Evolutionary conservation across 2,113 vertebrate species (phyloP).

Genomic region (Edolisoma coerulescens): DNA sequence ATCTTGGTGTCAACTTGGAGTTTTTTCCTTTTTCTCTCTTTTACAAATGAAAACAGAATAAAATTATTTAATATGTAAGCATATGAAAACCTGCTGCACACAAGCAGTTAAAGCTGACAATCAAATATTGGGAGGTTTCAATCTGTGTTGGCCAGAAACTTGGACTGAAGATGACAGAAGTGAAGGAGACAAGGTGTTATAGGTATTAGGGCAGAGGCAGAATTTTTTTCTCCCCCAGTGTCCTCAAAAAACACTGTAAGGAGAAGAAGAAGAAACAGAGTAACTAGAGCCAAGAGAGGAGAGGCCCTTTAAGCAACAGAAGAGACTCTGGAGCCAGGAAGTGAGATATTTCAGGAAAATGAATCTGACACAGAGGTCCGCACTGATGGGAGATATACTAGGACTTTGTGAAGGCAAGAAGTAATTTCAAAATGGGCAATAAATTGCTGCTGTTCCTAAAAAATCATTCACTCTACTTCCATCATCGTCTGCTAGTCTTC

Average conservation of each 20-base stretch:
- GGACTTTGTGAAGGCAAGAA: background rate
- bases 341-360: background rate
- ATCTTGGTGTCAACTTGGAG: background rate
- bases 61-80: background rate
- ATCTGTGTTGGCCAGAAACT: accelerated
- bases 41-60: background rate
- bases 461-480: background rate
- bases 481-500: background rate
- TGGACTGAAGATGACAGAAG: background rate
- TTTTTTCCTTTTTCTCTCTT: background rate
- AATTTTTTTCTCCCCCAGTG: background rate
- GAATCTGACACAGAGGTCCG: background rate
- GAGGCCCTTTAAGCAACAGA: background rate
- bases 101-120: background rate
- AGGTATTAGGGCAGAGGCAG: background rate
- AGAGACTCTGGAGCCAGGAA: background rate
- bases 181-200: background rate
- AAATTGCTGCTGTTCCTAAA: background rate
- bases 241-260: background rate
- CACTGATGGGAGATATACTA: background rate
- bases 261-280: background rate
- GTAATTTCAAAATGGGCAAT: background rate
- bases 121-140: background rate
- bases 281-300: background rate
- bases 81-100: background rate